Base-by-base conservation (phyloP, 2,113 vertebrate species). In the Carassius carassius region DNA sequence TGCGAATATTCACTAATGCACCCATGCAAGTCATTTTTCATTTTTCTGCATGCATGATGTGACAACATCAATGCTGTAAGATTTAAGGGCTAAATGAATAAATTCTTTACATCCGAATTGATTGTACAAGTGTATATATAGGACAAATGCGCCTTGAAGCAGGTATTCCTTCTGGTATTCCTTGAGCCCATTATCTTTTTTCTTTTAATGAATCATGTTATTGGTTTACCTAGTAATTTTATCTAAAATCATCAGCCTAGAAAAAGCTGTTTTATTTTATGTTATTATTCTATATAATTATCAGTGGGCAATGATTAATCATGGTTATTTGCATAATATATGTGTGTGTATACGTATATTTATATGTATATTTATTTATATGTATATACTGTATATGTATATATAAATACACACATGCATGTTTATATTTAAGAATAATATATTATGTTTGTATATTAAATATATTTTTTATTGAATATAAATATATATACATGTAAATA, bases 21-120 rank as follows among this genome's bases (percentile, higher is more conserved):
- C 35, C 5, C 8, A 78, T 35, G 29, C 37, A 44, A 44, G 41
- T 67, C 35, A 44, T 13, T n/a, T 44, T 73, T 82, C 1, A 41
- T 82, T 37, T 56, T 56, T 37, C 4, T 41, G 29, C 80, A 72
- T 82, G 80, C 81, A 73, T 23, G 51, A 25, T 58, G 49, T 35
- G 29, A 72, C 65, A 35, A 8, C 25, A 70, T 65, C 10, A 16
- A 17, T 13, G 14, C 41, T 54, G 25, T 56, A 70, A 72, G 37
- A 21, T 56, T 65, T 11, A n/a, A 56, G 8, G 14, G 49, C 32
- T 70, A 8, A 72, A 58, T 54, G 2, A 35, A 60, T 14, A 5
- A 25, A 75, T 49, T 23, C 3, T 65, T 80, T 49, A 63, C n/a
- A 23, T 79, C 5, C 44, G n/a, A 79, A 79, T 7, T 58, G 29